Conservation (phyloP, 1,140 invertebrate genomes). For the Pogonognathellus flavescens region DNA sequence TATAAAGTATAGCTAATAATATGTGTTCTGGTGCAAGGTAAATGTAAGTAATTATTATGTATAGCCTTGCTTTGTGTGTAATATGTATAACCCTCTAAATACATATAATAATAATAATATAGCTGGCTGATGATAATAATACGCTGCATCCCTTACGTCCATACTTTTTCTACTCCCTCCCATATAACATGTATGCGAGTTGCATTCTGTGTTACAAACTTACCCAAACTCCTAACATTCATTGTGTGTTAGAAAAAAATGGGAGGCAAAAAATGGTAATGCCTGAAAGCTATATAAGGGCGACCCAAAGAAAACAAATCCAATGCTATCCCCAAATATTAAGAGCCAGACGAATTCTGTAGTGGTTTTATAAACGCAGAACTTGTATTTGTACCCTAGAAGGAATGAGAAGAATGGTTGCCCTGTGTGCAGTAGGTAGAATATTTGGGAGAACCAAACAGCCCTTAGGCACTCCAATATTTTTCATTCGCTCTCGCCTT, state of each 20-base stretch:
- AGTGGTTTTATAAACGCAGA: slow-evolving; percentile 8
- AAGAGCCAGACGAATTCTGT: background rate
- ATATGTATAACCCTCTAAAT: too few relatives aligned
- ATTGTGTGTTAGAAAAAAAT: slow-evolving; percentile 24
- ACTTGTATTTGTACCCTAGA: slow-evolving; percentile 8
- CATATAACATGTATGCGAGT: background rate
- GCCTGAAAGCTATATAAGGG: slow-evolving; percentile 30
- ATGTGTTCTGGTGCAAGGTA: too few relatives aligned
- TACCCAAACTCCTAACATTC: background rate
- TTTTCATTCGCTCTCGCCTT: slow-evolving; percentile 27
- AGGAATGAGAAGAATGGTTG: slow-evolving; percentile 4
- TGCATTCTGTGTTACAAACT: background rate
- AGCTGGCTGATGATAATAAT: background rate
- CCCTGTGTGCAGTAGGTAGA: slow-evolving; percentile 1
- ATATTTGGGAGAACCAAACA: background rate
- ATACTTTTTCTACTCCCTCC: slow-evolving; percentile 41
- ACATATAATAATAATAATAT: background rate
- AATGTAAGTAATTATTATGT: too few relatives aligned
- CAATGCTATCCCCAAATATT: background rate
- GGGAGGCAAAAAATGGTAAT: slow-evolving; percentile 35
- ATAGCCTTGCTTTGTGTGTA: too few relatives aligned
- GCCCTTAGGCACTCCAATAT: slow-evolving; percentile 14
- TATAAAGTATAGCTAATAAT: too few relatives aligned
- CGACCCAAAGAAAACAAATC: slow-evolving; percentile 9
- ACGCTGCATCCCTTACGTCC: slow-evolving; percentile 11